These are phyloP conservation scores for Sparidentex hasta DNA, from an alignment of 2,797 vertebrate genomes.

Conservation along the genomic window DNA sequence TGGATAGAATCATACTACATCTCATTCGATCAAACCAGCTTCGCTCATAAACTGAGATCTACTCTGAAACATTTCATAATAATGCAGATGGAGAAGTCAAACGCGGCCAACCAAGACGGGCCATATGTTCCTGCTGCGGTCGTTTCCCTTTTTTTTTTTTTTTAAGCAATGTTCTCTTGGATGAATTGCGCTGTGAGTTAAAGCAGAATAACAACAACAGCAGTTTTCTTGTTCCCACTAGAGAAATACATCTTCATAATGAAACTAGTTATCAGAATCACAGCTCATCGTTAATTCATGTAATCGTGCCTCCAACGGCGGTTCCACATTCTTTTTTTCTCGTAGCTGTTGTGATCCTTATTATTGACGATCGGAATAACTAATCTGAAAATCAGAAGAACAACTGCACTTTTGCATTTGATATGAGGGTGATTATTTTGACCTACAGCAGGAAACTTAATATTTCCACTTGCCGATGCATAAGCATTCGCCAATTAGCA, in stretches of 20 bases:
- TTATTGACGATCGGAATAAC: conserved; percentile 34
- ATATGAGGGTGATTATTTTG: conserved; percentile 58
- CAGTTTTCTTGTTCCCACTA: not conserved
- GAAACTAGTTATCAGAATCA: not conserved
- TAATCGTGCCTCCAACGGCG: not conserved
- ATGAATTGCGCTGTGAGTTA: conserved; percentile 33
- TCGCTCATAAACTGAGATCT: not conserved
- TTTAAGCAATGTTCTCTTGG: conserved; percentile 35
- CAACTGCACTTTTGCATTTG: conserved; percentile 19
- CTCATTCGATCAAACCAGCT: not conserved
- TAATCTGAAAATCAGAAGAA: conserved; percentile 28
- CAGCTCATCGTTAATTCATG: conserved; percentile 23
- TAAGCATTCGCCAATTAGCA: conserved; percentile 38
- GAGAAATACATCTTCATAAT: not conserved
- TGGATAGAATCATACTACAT: too few relatives aligned
- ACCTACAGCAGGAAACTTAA: conserved; percentile 60
- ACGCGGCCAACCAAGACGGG: conserved; percentile 20
- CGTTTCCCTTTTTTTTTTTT: conserved; percentile 5
- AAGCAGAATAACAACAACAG: conserved; percentile 5
- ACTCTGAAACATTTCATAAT: conserved; percentile 14
- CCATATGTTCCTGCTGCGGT: conserved; percentile 57
- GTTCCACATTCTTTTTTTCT: not conserved
- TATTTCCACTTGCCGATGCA: conserved; percentile 37
- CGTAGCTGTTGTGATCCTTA: conserved; percentile 11
- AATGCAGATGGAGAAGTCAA: conserved; percentile 24